Conservation (phyloP, 2,888 invertebrate species). For the Microctonus brassicae region DNA sequence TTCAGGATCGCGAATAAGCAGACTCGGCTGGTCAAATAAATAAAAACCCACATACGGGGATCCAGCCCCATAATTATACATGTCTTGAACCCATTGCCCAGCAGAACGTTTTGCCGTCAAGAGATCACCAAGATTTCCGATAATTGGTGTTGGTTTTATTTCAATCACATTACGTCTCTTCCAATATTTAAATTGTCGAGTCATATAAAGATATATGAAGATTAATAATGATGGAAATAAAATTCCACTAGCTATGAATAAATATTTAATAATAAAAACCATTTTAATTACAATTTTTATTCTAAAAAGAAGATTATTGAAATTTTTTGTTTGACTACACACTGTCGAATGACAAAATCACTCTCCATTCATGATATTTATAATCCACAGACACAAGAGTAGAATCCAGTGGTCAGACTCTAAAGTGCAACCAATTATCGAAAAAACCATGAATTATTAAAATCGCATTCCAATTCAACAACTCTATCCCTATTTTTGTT, state of each 20-base stretch:
- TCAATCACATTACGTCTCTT: conserved; percentile 66
- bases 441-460: no score
- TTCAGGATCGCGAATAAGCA: conserved; percentile 70
- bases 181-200: conserved; percentile 61
- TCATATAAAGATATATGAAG: conserved; percentile 53
- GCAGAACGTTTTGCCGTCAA: conserved; percentile 57
- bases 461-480: no score
- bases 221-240: conserved; percentile 38
- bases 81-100: conserved; percentile 61
- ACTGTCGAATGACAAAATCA: no score
- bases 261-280: conserved; percentile 51
- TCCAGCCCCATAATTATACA: conserved; percentile 63
- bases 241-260: conserved; percentile 52
- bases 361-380: no score
- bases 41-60: conserved; percentile 65
- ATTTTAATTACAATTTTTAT: no score
- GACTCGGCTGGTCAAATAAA: conserved; percentile 67
- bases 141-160: conserved; percentile 63
- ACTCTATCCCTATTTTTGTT: no score
- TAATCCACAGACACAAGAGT: no score
- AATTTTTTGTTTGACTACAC: no score
- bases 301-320: no score
- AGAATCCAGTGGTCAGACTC: no score
- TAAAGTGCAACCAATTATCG: no score
- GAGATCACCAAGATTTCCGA: conserved; percentile 68